phyloP scores from a whole-genome alignment of 2,113 vertebrate genomes.

The Pterocles burchelli region DNA sequence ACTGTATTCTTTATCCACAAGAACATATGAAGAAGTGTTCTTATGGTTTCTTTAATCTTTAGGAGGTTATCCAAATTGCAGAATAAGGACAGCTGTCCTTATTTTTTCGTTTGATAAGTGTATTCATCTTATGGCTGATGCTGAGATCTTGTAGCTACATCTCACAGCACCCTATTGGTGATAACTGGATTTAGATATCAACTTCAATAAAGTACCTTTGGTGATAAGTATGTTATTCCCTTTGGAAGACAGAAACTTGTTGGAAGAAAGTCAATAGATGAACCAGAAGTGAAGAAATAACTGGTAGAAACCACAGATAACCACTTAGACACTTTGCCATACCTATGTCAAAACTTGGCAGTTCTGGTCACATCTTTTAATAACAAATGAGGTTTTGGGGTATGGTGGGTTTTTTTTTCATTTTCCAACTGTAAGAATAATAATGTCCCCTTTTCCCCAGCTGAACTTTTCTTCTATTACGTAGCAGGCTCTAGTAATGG shows the following conservation, averaged over 20 bases:
- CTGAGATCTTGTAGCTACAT: not conserved
- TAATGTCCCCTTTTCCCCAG: not conserved
- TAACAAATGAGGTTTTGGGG: not conserved
- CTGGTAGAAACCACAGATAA: not conserved
- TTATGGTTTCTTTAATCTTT: not conserved
- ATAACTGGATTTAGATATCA: not conserved
- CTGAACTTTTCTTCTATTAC: not conserved
- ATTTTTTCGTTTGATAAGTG: not conserved
- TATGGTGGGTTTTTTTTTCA: not conserved
- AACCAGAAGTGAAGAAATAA: not conserved
- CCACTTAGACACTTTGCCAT: not conserved
- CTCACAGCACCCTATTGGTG: not conserved
- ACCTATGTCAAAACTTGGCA: not conserved
- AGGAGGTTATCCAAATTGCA: not conserved
- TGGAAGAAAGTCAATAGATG: not conserved
- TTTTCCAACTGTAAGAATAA: not conserved
- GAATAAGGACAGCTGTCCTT: not conserved
- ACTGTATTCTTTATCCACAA: not conserved
- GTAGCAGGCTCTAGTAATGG: conserved; percentile 77
- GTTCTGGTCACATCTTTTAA: not conserved
- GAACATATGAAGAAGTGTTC: not conserved
- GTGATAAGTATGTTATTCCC: not conserved
- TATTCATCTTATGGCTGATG: not conserved
- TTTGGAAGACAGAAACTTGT: not conserved
- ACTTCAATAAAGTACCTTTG: not conserved